Evolutionary conservation across 2,888 invertebrate genomes (phyloP).

Genomic region (Neoascia interrupta): DNA sequence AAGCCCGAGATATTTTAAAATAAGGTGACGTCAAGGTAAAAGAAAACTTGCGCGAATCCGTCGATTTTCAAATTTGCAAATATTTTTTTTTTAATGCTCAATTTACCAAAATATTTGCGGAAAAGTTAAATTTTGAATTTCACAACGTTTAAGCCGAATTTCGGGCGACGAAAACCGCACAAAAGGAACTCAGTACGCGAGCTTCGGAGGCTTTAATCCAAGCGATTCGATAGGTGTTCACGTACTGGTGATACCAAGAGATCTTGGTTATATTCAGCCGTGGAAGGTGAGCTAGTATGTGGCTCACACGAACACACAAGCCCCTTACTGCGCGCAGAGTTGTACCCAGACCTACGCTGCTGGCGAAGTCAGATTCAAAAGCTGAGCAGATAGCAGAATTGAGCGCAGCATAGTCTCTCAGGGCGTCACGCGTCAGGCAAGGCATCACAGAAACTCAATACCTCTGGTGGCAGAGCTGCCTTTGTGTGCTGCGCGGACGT

Average conservation of each 20-base stretch:
- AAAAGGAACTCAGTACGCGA: constrained; percentile 58
- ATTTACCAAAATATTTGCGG: too few relatives aligned
- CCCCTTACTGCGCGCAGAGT: too few relatives aligned
- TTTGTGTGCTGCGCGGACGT: too few relatives aligned
- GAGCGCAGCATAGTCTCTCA: background rate
- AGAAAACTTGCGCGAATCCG: constrained; percentile 18
- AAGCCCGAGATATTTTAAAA: constrained; percentile 37
- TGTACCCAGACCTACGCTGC: too few relatives aligned
- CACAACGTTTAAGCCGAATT: background rate
- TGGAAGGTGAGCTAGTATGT: constrained; percentile 28
- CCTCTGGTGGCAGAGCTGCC: too few relatives aligned
- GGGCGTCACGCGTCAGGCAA: too few relatives aligned
- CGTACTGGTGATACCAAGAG: constrained; percentile 71
- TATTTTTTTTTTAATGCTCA: background rate
- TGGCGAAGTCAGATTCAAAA: background rate
- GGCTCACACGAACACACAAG: constrained; percentile 19
- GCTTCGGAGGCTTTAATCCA: constrained; percentile 52
- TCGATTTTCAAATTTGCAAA: background rate
- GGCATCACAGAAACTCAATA: constrained; percentile 6
- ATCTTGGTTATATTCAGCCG: constrained; percentile 59
- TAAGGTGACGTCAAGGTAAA: constrained; percentile 76
- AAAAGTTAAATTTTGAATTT: too few relatives aligned
- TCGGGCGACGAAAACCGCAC: background rate
- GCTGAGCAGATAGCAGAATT: background rate
- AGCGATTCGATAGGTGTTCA: constrained; percentile 75